phyloP scores from a whole-genome alignment of 1,140 invertebrate genomes.

The Lethocerus indicus region DNA sequence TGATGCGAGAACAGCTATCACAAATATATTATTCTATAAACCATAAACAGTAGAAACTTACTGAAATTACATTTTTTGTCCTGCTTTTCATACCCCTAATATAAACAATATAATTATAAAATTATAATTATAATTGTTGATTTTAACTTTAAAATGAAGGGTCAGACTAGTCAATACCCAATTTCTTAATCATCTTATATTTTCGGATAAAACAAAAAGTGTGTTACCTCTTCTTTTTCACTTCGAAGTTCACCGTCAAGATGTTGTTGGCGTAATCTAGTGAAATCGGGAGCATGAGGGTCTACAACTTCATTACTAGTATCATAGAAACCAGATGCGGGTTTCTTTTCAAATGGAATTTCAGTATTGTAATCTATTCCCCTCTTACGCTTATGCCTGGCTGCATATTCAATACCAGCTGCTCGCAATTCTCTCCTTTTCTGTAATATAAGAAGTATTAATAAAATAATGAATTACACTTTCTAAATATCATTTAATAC shows the following conservation, averaged over 20 bases:
- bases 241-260: conserved; percentile 78
- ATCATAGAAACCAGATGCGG: conserved; percentile 84
- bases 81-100: no score
- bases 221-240: conserved; percentile 75
- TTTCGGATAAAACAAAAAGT: conserved; percentile 9
- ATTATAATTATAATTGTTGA: no score
- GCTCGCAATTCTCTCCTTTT: conserved; percentile 91
- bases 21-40: no score
- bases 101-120: no score
- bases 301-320: conserved; percentile 78
- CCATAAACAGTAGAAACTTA: no score
- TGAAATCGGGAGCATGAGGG: conserved; percentile 77
- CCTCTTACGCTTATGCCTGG: conserved; percentile 54
- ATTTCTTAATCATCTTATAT: not conserved
- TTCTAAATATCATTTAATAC: not conserved
- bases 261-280: conserved; percentile 75
- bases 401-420: conserved; percentile 79
- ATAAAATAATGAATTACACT: not conserved
- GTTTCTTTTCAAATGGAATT: conserved; percentile 92
- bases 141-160: no score
- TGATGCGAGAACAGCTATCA: no score
- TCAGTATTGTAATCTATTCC: conserved; percentile 97
- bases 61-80: no score
- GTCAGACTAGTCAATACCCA: no score
- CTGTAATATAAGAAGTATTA: conserved; percentile 23